Base-by-base conservation (phyloP, 2,888 invertebrate genomes). In the Mythimna vitellina region DNA sequence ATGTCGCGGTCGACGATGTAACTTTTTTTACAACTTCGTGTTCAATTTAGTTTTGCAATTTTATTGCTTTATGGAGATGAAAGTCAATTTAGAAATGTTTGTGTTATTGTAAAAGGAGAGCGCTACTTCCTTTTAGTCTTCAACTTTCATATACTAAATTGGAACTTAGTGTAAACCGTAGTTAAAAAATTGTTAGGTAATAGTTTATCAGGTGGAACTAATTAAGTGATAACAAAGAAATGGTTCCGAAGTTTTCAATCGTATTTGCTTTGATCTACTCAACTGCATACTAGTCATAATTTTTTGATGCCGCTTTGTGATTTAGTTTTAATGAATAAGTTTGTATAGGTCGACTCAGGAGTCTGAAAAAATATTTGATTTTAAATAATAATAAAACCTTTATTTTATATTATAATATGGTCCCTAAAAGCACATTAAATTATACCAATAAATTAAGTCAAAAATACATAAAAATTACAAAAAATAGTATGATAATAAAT, bases 31-130 rank as follows among this genome's bases (percentile, higher is more conserved):
- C 46, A 29, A 38, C 35, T 49, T 49, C 20, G n/a, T 63, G 17
- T 61, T 42, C 9, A 61, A 42, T 56, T 38, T 68, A 12, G 56
- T 58, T 76, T 58, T 67, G 14, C 3, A 10, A 14, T 75, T 78
- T 65, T 66, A 54, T 73, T 63, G n/a, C 29, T 60, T 38, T 65
- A 51, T 12, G 7, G 22, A 51, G 20, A 80, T 65, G 76, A 65
- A 73, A 76, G 78, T 54, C 29, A 25, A 69, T 70, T 74, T 61
- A 5, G 35, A 46, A 22, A 7, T 35, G 14, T 46, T 22, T 20
- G n/a, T 58, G 53, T 46, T 77, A 42, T 62, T 57, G 20, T 51
- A 29, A 65, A 76, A 61, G 49, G 49, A 73, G 64, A 64, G 42
- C 38, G 64, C 22, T 51, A 73, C 65, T 73, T 76, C 65, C 74